phyloP scores from a whole-genome alignment of 2,888 invertebrate genomes.

The Sialis lutaria region DNA sequence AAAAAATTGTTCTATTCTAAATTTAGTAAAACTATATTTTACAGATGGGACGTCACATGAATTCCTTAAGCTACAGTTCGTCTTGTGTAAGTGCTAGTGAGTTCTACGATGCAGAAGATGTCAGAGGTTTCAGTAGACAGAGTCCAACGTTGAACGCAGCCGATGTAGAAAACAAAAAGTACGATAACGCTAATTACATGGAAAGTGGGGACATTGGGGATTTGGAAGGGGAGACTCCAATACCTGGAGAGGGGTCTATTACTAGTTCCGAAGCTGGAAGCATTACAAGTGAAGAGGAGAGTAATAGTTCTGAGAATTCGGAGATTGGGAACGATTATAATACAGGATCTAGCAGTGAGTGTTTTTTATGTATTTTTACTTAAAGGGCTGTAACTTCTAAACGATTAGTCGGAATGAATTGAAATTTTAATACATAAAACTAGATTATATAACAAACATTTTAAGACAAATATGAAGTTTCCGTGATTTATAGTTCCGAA shows the following conservation, averaged over 20 bases:
- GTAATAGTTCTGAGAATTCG: slow-evolving; percentile 50
- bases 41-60: slow-evolving; percentile 34
- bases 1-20: background rate
- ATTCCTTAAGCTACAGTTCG: slow-evolving; percentile 56
- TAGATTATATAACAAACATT: too few species aligned
- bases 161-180: slow-evolving; percentile 3
- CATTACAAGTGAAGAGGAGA: slow-evolving; percentile 46
- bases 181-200: slow-evolving; percentile 8
- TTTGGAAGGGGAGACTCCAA: slow-evolving; percentile 12
- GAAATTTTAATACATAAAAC: too few species aligned
- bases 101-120: slow-evolving; percentile 66
- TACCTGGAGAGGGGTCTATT: slow-evolving; percentile 30
- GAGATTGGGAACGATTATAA: slow-evolving; percentile 31
- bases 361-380: too few species aligned
- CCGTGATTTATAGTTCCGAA: too few species aligned
- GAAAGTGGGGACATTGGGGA: slow-evolving; percentile 10
- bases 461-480: too few species aligned
- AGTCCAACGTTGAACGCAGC: background rate
- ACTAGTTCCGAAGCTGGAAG: slow-evolving; percentile 58
- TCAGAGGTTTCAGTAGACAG: slow-evolving; percentile 13
- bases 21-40: slow-evolving; percentile 8
- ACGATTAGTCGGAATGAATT: too few species aligned
- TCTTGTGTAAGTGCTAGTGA: slow-evolving; percentile 60
- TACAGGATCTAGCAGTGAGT: slow-evolving; percentile 21
- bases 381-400: too few species aligned